phyloP scores from a whole-genome alignment of 37 sponge, comb jelly and placozoan genomes.

The Petrosia ficiformis region DNA sequence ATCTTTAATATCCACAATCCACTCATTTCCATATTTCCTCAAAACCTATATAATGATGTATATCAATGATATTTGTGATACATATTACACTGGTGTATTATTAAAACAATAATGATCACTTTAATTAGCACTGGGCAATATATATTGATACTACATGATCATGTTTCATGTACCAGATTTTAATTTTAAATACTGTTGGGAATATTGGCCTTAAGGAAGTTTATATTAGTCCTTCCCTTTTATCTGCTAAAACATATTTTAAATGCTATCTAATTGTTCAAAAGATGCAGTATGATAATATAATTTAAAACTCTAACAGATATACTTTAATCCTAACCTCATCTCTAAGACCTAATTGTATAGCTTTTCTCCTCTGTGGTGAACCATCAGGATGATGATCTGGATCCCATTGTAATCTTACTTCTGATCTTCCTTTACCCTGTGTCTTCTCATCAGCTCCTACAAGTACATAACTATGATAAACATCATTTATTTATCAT shows the following conservation, averaged over 20 bases:
- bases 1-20: constrained; percentile 68
- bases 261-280: neutral
- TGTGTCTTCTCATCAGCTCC: constrained; percentile 54
- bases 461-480: constrained; percentile 12
- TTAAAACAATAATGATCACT: no score
- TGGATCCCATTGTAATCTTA: constrained; percentile 83
- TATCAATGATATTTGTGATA: no score
- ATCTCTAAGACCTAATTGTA: constrained; percentile 75
- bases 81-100: no score
- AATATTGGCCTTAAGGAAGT: no score
- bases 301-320: neutral
- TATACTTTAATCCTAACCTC: constrained; percentile 12
- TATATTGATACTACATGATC: no score
- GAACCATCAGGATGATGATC: constrained; percentile 70
- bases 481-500: neutral
- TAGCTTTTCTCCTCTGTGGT: constrained; percentile 53
- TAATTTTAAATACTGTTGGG: no score
- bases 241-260: no score
- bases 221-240: no score
- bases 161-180: no score
- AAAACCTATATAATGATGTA: no score
- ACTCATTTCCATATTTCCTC: constrained; percentile 51
- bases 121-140: no score
- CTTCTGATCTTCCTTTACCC: constrained; percentile 28
- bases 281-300: neutral